A percentile compares a stretch with the other conserved stretches of the same genome.
These are phyloP conservation scores for Ctenomys sociabilis DNA, from an alignment of 2,113 vertebrate genomes.

Conservation along the genomic window DNA sequence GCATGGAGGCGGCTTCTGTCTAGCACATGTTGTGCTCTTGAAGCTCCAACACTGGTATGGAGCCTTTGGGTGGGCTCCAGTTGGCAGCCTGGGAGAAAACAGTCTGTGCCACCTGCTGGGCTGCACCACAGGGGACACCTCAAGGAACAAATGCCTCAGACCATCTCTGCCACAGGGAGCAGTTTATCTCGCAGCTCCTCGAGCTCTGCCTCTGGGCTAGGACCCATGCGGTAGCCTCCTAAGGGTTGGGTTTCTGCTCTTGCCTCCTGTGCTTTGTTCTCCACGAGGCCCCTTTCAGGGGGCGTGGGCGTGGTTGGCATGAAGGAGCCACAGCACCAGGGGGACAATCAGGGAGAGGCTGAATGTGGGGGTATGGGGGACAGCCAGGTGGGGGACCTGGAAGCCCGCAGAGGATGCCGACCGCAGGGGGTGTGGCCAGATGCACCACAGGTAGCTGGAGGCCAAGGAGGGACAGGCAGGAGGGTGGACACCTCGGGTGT, in stretches of 20 bases:
- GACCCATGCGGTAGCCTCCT: background rate
- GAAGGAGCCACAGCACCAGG: background rate
- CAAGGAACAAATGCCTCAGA: background rate
- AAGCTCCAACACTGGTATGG: background rate
- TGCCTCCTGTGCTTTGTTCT: too few species aligned
- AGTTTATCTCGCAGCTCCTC: background rate
- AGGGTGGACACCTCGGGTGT: background rate
- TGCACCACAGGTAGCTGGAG: background rate
- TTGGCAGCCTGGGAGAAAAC: background rate
- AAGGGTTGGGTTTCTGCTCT: background rate
- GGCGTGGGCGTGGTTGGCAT: rapidly evolving
- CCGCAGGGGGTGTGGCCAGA: background rate
- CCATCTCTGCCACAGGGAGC: background rate
- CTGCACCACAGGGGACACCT: background rate
- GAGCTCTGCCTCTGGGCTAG: background rate
- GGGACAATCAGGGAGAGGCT: background rate
- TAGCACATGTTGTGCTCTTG: background rate
- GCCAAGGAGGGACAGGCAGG: background rate
- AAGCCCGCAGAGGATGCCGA: background rate
- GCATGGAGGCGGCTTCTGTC: background rate
- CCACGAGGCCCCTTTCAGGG: background rate
- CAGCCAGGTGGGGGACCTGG: background rate
- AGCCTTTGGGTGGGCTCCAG: background rate
- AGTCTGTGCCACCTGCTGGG: background rate
- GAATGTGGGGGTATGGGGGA: background rate